These are phyloP conservation scores for Euclidia mi DNA, from an alignment of 2,888 invertebrate species.

Conservation along the genomic window DNA sequence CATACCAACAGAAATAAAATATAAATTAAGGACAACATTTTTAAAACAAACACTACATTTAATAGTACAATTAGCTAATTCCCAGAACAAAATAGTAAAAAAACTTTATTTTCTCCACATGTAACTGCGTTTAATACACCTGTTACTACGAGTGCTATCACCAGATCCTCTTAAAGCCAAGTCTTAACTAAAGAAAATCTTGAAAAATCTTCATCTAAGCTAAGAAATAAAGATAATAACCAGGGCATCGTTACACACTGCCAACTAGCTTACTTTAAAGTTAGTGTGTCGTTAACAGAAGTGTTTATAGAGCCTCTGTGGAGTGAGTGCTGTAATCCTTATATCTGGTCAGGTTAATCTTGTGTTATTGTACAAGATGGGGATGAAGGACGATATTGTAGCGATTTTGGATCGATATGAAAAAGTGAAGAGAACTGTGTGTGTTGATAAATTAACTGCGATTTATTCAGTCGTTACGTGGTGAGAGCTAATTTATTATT, in stretches of 20 bases:
- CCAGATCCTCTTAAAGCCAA: neutral
- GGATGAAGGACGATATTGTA: constrained; percentile 32
- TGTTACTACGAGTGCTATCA: no score
- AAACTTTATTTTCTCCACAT: no score
- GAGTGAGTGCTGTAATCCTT: constrained; percentile 44
- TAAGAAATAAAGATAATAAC: constrained; percentile 23
- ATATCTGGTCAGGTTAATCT: constrained; percentile 63
- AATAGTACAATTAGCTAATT: no score
- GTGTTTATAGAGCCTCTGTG: constrained; percentile 9
- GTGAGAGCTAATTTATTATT: no score
- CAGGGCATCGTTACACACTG: constrained; percentile 19
- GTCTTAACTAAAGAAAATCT: neutral
- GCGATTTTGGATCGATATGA: no score
- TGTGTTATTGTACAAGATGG: constrained; percentile 52
- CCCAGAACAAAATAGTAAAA: no score
- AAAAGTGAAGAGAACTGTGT: constrained; percentile 5
- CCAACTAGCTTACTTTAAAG: constrained; percentile 34
- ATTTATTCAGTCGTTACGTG: no score
- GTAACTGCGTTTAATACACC: no score
- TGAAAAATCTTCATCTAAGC: constrained; percentile 13
- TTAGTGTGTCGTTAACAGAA: constrained; percentile 29
- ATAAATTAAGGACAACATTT: no score
- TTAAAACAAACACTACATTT: no score
- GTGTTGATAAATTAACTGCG: no score
- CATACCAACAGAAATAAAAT: no score